phyloP scores from a whole-genome alignment of 2,888 invertebrate species.

The Tetanocera ferruginea region DNA sequence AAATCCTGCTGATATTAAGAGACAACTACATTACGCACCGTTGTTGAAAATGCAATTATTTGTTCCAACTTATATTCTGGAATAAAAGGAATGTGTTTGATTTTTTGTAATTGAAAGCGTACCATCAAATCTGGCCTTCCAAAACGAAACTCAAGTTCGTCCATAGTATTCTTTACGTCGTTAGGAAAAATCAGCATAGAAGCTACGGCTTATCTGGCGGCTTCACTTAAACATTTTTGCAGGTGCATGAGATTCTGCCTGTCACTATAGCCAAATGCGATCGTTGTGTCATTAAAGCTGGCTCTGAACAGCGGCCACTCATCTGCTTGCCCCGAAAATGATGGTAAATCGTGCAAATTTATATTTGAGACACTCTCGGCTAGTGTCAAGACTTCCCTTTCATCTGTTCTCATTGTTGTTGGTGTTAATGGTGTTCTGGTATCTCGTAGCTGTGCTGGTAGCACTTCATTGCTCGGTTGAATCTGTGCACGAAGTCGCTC shows the following conservation, averaged over 20 bases:
- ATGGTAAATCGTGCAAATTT: not conserved
- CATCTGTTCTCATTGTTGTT: not conserved
- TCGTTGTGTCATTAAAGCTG: too few relatives aligned
- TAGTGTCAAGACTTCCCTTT: not conserved
- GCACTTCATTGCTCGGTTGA: too few relatives aligned
- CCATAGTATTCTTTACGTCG: conserved; percentile 33
- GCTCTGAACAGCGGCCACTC: not conserved
- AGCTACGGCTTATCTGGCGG: conserved; percentile 36
- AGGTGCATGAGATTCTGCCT: conserved; percentile 37
- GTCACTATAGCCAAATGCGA: too few relatives aligned
- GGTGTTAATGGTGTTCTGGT: not conserved
- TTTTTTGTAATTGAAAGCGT: too few relatives aligned
- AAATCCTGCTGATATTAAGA: too few relatives aligned
- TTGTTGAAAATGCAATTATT: conserved; percentile 40
- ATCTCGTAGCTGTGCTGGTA: not conserved
- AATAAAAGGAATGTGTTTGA: too few relatives aligned
- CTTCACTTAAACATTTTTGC: conserved; percentile 33
- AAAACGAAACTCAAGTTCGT: conserved; percentile 40
- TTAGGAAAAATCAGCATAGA: conserved; percentile 40
- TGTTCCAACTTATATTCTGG: conserved; percentile 20
- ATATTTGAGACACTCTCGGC: not conserved
- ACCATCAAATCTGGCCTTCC: conserved; percentile 43
- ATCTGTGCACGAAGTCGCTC: too few relatives aligned
- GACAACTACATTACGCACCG: conserved; percentile 34
- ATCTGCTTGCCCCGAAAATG: not conserved